These are phyloP conservation scores for Ochlodes sylvanus DNA, from an alignment of 2,888 invertebrate genomes.

Conservation along the genomic window DNA sequence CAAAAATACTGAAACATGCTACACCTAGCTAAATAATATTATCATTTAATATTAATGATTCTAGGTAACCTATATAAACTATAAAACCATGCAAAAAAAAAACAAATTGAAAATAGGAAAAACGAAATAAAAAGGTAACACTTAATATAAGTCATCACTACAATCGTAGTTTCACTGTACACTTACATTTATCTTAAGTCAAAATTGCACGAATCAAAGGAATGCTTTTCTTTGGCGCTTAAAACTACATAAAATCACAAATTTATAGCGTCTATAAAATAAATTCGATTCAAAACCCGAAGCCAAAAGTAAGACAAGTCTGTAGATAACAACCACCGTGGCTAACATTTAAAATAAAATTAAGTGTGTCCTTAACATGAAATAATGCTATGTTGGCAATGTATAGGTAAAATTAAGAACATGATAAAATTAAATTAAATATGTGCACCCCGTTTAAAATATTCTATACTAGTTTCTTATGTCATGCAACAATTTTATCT, in stretches of 20 bases:
- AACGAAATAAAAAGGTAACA: conserved; percentile 55
- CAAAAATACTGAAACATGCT: conserved; percentile 50
- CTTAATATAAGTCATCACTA: conserved; percentile 56
- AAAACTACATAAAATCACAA: conserved; percentile 71
- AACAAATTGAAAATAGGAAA: conserved; percentile 49
- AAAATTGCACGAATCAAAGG: conserved; percentile 75
- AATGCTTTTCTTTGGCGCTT: conserved; percentile 79
- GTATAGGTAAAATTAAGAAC: conserved; percentile 25
- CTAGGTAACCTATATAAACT: conserved; percentile 43
- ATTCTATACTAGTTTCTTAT: conserved; percentile 42
- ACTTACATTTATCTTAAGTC: conserved; percentile 59
- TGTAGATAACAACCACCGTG: conserved; percentile 58
- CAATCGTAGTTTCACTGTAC: conserved; percentile 59
- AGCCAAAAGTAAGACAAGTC: conserved; percentile 47
- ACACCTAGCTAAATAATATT: conserved; percentile 20
- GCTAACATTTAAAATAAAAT: conserved; percentile 45
- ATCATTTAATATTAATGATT: conserved; percentile 7
- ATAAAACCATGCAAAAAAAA: conserved; percentile 62
- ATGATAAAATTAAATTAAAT: conserved; percentile 43
- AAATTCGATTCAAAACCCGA: conserved; percentile 66
- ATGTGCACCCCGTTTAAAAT: conserved; percentile 53
- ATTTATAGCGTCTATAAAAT: conserved; percentile 55
- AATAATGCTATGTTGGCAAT: conserved; percentile 32
- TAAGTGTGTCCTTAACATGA: conserved; percentile 43
- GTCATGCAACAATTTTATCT: conserved; percentile 50